phyloP scores from a whole-genome alignment of 1,140 invertebrate species.

The Globodera rostochiensis region DNA sequence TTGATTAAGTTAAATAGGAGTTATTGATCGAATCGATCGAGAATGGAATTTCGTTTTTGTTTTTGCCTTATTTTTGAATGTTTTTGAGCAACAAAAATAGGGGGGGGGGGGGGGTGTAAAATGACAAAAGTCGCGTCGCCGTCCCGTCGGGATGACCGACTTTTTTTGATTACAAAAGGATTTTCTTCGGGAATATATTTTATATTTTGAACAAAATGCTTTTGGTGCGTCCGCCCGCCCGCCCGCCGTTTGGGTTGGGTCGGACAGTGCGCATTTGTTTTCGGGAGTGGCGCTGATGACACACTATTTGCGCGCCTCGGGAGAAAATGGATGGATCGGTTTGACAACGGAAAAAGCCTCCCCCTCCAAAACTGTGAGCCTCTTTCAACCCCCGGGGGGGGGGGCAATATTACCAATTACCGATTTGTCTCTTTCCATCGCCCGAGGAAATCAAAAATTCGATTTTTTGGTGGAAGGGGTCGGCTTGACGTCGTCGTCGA shows the following conservation, averaged over 20 bases:
- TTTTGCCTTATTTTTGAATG: not conserved
- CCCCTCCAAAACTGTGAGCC: too few species aligned
- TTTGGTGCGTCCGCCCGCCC: not conserved
- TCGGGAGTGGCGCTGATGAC: not conserved
- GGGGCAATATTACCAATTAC: not conserved
- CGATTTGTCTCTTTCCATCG: too few species aligned
- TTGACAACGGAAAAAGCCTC: not conserved
- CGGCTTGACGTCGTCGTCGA: too few species aligned
- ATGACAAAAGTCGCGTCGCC: too few species aligned
- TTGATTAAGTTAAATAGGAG: too few species aligned
- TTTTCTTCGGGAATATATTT: not conserved
- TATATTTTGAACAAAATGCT: not conserved
- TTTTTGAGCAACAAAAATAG: not conserved
- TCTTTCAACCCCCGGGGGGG: too few species aligned
- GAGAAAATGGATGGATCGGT: not conserved
- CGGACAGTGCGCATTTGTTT: too few species aligned
- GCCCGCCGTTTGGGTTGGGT: not conserved
- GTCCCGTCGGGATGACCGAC: not conserved
- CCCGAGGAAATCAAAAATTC: not conserved
- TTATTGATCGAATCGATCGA: too few species aligned
- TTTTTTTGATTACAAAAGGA: not conserved
- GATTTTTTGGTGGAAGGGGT: not conserved
- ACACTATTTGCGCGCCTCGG: not conserved
- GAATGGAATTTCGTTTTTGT: not conserved
- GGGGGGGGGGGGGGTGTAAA: too few species aligned